A percentile compares a stretch with the other conserved stretches of the same genome.
Conservation (phyloP, 1,140 invertebrate genomes). For the Cepaea nemoralis region DNA sequence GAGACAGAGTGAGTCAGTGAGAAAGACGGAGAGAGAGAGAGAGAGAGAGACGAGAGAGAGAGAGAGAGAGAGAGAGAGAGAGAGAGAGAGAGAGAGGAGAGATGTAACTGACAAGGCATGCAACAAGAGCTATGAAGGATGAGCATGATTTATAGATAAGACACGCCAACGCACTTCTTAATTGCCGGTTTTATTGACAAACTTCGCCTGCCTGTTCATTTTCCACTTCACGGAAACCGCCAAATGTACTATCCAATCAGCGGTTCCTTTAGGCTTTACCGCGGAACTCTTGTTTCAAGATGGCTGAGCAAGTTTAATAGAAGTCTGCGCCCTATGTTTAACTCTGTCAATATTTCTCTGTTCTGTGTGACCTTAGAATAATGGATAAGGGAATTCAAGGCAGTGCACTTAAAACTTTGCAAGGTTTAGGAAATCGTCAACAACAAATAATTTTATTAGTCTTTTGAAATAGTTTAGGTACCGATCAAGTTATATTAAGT, state of each 20-base stretch:
- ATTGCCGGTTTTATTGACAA: slow-evolving; percentile 1
- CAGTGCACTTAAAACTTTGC: too few relatives aligned
- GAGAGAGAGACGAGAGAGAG: neutral
- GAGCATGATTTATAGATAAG: neutral
- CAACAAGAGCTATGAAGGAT: neutral
- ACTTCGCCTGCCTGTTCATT: neutral
- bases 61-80: neutral
- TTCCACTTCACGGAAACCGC: neutral
- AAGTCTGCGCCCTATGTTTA: neutral
- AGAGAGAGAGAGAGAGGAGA: neutral
- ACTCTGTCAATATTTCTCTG: neutral
- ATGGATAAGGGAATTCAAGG: too few relatives aligned
- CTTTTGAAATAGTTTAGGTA: too few relatives aligned
- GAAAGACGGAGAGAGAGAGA: slow-evolving; percentile 14
- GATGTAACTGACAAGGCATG: neutral
- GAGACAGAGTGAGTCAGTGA: slow-evolving; percentile 5
- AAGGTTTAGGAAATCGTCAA: too few relatives aligned
- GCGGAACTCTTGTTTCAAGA: neutral
- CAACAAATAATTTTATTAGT: too few relatives aligned
- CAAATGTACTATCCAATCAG: neutral
- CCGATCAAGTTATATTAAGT: too few relatives aligned
- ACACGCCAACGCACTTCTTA: neutral
- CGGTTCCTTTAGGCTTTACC: neutral
- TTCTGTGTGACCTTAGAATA: too few relatives aligned
- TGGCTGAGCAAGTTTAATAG: neutral